Evolutionary conservation across 1,140 invertebrate species (phyloP).

Genomic region (Drosophila hydei): DNA sequence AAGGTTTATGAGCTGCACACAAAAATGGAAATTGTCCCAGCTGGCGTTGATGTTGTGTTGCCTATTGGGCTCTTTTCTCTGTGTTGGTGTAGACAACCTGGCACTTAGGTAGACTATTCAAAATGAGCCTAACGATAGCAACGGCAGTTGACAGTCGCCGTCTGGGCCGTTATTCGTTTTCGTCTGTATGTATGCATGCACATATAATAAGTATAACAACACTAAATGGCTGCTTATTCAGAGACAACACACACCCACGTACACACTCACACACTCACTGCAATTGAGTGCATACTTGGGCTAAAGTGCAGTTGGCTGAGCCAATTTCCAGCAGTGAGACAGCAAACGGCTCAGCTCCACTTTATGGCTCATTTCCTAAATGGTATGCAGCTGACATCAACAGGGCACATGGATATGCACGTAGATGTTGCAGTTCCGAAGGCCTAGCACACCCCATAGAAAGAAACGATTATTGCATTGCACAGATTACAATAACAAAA

Average conservation of each 20-base stretch:
- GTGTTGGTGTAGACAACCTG: conserved; percentile 53
- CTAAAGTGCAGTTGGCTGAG: conserved; percentile 68
- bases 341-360: conserved; percentile 37
- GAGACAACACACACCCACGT: conserved; percentile 47
- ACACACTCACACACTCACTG: conserved; percentile 46
- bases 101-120: conserved; percentile 66
- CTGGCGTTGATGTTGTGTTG: conserved; percentile 33
- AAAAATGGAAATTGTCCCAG: conserved; percentile 76
- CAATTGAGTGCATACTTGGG: conserved; percentile 77
- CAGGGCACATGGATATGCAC: neutral
- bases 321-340: conserved; percentile 59
- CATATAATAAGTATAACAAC: conserved; percentile 78
- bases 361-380: conserved; percentile 80
- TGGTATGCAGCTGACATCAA: conserved; percentile 63
- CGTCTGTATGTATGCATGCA: conserved; percentile 42
- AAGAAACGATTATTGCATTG: conserved; percentile 42
- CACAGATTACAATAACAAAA: conserved; percentile 7
- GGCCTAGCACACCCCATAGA: conserved; percentile 48
- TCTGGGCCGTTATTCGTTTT: conserved; percentile 20
- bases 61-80: conserved; percentile 36
- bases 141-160: conserved; percentile 59
- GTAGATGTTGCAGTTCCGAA: neutral
- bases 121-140: conserved; percentile 64
- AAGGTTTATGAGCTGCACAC: conserved; percentile 79
- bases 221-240: conserved; percentile 80